A percentile compares a stretch with the other conserved stretches of the same genome.
Evolutionary conservation across 2,113 vertebrate species (phyloP).

Genomic region (Candoia aspera): DNA sequence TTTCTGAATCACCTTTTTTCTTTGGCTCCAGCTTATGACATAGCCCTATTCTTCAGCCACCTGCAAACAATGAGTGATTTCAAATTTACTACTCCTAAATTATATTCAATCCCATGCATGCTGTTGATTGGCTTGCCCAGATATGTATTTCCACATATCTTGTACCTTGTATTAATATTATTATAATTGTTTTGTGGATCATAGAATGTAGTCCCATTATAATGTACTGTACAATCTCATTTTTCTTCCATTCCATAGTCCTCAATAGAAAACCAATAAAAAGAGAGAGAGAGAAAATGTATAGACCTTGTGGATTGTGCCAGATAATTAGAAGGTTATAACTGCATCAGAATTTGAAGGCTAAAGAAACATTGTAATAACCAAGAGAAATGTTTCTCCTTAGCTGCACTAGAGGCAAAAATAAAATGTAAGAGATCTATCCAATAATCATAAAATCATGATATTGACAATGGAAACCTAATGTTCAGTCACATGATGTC

Average conservation of each 20-base stretch:
- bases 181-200: neutral
- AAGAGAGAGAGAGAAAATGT: neutral
- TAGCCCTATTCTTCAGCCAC: neutral
- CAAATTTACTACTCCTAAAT: neutral
- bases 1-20: too few species aligned
- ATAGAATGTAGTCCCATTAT: neutral
- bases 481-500: neutral
- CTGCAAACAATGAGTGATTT: slow-evolving; percentile 6
- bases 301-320: neutral
- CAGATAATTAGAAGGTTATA: neutral
- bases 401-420: neutral
- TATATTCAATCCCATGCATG: neutral
- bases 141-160: neutral
- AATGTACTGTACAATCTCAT: neutral
- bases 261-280: neutral
- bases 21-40: too few species aligned
- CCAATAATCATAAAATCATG: neutral
- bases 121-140: neutral
- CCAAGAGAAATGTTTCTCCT: neutral
- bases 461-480: neutral
- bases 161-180: neutral
- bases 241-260: neutral
- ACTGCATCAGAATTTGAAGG: neutral
- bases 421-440: neutral
- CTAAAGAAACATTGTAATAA: neutral